phyloP scores from a whole-genome alignment of 2,113 vertebrate genomes.

The Tupaia tana region DNA sequence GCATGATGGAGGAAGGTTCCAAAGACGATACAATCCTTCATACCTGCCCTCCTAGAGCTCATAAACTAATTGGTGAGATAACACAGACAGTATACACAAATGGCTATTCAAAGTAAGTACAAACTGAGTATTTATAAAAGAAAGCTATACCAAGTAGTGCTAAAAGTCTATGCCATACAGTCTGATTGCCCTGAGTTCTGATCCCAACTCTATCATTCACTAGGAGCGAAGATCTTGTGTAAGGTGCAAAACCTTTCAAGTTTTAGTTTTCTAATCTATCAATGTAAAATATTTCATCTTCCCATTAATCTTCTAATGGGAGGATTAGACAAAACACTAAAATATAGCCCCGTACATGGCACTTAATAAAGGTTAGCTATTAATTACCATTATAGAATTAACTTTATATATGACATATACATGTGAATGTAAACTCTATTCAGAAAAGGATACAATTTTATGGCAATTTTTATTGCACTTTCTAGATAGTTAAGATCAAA shows the following conservation, averaged over 20 bases:
- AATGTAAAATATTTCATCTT: neutral
- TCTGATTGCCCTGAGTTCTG: neutral
- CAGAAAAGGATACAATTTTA: neutral
- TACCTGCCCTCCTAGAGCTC: neutral
- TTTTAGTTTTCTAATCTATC: constrained; percentile 12
- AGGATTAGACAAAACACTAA: constrained; percentile 18
- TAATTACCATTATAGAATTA: constrained; percentile 26
- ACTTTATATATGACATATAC: neutral
- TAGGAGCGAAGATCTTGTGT: neutral
- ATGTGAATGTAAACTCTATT: neutral
- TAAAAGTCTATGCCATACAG: neutral
- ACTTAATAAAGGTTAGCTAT: constrained; percentile 35
- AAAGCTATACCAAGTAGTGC: neutral
- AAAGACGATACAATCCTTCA: neutral
- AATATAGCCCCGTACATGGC: neutral
- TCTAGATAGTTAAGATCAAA: neutral
- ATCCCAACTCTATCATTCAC: neutral
- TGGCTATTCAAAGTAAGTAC: neutral
- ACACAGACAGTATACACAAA: neutral
- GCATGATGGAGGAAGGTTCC: neutral
- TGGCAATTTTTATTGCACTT: constrained; percentile 2
- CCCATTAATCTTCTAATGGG: neutral
- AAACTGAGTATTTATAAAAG: neutral
- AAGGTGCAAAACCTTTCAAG: neutral
- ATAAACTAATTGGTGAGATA: neutral